Conservation (phyloP, 2,797 vertebrate species). For the Malacoctenus gilli region DNA sequence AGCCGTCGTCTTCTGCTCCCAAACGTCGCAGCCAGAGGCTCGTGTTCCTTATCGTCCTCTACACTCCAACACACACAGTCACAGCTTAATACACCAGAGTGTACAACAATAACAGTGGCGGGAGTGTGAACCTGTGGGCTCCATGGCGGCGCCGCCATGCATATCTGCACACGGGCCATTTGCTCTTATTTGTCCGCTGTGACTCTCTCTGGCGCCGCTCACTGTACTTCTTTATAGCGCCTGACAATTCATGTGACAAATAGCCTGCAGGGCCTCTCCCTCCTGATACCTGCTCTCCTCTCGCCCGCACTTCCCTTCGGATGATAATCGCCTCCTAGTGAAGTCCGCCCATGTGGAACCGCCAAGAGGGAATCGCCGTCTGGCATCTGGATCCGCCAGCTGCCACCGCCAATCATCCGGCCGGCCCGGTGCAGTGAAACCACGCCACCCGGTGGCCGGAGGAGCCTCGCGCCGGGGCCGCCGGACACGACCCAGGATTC, state of each 20-base stretch:
- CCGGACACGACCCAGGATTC: neutral
- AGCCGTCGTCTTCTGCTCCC: no score
- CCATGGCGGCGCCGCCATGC: constrained; percentile 8
- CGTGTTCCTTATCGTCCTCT: no score
- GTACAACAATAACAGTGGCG: constrained; percentile 10
- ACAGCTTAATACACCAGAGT: neutral
- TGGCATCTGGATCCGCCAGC: constrained; percentile 53
- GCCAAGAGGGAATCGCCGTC: constrained; percentile 49
- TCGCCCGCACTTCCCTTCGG: constrained; percentile 34
- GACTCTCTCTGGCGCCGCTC: constrained; percentile 12
- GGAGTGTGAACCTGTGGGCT: constrained; percentile 2
- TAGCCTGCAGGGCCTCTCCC: constrained; percentile 14
- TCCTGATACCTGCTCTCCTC: constrained; percentile 32
- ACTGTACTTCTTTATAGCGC: constrained; percentile 29
- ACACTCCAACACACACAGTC: constrained; percentile 7
- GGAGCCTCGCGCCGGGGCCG: constrained; percentile 7
- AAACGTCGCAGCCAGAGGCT: no score
- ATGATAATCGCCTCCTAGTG: constrained; percentile 31
- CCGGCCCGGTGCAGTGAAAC: constrained; percentile 48
- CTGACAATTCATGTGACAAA: constrained; percentile 56
- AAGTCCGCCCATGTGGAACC: constrained; percentile 37
- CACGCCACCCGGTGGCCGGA: constrained; percentile 66
- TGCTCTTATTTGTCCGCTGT: constrained; percentile 29
- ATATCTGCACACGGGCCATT: constrained; percentile 43
- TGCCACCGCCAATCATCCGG: constrained; percentile 47